phyloP scores from a whole-genome alignment of 2,888 invertebrate species.

The Bruchidius siliquastri region DNA sequence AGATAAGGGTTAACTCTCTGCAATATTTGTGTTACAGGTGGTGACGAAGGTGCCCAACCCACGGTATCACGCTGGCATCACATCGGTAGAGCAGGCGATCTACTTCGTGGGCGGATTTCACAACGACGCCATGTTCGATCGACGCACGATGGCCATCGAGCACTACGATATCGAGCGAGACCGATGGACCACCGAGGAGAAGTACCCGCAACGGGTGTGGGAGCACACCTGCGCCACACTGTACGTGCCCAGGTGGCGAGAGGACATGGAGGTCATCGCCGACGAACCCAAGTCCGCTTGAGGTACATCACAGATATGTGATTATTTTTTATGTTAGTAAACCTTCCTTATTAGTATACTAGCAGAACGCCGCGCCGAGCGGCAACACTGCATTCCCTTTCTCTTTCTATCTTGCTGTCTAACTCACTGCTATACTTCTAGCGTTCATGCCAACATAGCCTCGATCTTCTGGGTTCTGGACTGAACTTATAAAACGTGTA shows the following conservation, averaged over 20 bases:
- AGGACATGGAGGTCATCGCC: constrained; percentile 35
- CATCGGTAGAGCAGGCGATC: constrained; percentile 56
- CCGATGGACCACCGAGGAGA: constrained; percentile 59
- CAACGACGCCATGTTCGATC: constrained; percentile 62
- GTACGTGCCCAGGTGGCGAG: constrained; percentile 56
- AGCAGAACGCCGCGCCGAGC: too few relatives aligned
- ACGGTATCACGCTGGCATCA: constrained; percentile 64
- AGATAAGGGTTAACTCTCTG: too few relatives aligned
- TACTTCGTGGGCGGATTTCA: constrained; percentile 68
- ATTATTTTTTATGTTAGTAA: too few relatives aligned
- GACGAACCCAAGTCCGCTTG: background rate
- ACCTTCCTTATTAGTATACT: too few relatives aligned
- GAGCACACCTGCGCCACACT: constrained; percentile 65
- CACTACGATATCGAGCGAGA: constrained; percentile 59
- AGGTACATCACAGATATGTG: too few relatives aligned
- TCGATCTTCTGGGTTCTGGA: too few relatives aligned
- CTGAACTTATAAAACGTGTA: too few relatives aligned
- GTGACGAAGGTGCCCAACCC: constrained; percentile 62
- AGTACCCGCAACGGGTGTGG: constrained; percentile 66
- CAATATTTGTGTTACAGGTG: too few relatives aligned
- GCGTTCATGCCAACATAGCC: too few relatives aligned
- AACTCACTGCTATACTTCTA: too few relatives aligned
- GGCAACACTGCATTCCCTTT: too few relatives aligned
- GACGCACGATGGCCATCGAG: constrained; percentile 62
- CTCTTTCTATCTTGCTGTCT: too few relatives aligned